These are phyloP conservation scores for Arizona elegans DNA, from an alignment of 2,113 vertebrate species.

Conservation along the genomic window DNA sequence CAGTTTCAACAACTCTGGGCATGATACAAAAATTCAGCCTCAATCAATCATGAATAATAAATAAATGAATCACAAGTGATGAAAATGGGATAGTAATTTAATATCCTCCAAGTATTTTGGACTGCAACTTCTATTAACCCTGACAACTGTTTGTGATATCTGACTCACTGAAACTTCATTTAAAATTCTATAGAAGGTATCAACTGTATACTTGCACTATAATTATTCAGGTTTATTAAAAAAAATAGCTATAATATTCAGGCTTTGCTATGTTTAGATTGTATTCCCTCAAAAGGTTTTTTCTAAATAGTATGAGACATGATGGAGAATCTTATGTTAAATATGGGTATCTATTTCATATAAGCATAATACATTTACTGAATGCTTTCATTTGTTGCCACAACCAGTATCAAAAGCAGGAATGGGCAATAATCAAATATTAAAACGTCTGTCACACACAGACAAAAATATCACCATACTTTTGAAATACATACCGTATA, in stretches of 20 bases:
- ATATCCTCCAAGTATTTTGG: neutral
- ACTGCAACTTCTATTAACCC: neutral
- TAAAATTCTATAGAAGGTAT: neutral
- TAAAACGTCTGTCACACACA: neutral
- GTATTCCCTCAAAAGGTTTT: neutral
- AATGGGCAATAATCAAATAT: neutral
- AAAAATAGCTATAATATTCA: neutral
- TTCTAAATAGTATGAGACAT: neutral
- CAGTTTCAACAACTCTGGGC: neutral
- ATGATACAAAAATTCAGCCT: neutral
- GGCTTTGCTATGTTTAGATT: neutral
- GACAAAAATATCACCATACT: neutral
- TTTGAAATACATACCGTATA: neutral
- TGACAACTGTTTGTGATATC: neutral
- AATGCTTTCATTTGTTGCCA: neutral
- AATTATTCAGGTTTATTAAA: neutral
- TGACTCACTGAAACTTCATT: neutral
- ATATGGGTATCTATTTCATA: neutral
- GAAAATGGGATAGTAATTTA: neutral
- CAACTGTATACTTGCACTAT: neutral
- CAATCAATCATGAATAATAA: neutral
- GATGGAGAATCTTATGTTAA: neutral
- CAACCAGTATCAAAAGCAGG: neutral
- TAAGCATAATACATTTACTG: neutral
- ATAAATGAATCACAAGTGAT: neutral